phyloP scores from a whole-genome alignment of 1,140 invertebrate species.

The Penaeus chinensis region DNA sequence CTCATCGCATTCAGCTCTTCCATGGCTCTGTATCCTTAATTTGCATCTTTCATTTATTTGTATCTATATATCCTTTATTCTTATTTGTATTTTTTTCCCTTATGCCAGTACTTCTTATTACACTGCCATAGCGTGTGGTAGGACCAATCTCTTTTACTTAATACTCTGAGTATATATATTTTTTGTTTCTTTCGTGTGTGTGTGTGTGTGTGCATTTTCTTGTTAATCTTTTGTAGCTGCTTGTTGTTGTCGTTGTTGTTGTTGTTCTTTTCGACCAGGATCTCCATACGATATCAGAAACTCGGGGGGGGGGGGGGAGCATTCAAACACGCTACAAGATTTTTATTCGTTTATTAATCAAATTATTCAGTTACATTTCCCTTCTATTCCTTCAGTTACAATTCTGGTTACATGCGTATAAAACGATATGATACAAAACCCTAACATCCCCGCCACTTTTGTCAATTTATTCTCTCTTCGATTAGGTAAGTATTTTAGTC shows the following conservation, averaged over 20 bases:
- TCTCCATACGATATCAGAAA: too few species aligned
- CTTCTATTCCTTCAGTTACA: slow-evolving; percentile 29
- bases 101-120: too few species aligned
- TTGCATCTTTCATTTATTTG: neutral
- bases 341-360: slow-evolving; percentile 49
- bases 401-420: slow-evolving; percentile 35
- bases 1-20: too few species aligned
- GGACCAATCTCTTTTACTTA: too few species aligned
- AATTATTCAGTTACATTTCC: slow-evolving; percentile 40
- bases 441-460: slow-evolving; percentile 1
- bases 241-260: neutral
- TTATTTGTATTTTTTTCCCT: too few species aligned
- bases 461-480: neutral
- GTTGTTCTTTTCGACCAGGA: neutral
- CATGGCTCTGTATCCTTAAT: too few species aligned
- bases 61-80: neutral
- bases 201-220: neutral
- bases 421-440: slow-evolving; percentile 58
- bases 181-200: too few species aligned
- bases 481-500: too few species aligned
- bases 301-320: neutral
- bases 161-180: too few species aligned
- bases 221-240: neutral
- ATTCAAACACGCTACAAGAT: neutral
- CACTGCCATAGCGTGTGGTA: too few species aligned